These are phyloP conservation scores for Syngnathus typhle DNA, from an alignment of 2,113 vertebrate species.

Conservation along the genomic window DNA sequence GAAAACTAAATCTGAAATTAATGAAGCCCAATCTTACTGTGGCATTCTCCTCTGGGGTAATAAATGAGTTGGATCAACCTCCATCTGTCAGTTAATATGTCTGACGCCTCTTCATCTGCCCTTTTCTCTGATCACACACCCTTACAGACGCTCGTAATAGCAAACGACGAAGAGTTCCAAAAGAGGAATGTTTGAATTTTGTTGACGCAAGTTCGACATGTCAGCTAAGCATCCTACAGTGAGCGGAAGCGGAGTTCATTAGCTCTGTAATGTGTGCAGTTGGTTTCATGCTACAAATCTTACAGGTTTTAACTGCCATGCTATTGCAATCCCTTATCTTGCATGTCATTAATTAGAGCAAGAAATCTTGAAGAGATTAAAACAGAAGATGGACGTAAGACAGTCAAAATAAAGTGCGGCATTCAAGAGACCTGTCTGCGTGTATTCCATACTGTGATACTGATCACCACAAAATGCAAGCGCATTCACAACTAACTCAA, in stretches of 20 bases:
- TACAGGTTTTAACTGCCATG: constrained; percentile 22
- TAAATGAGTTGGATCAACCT: constrained; percentile 99
- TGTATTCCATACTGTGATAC: background rate
- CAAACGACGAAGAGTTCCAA: constrained; percentile 40
- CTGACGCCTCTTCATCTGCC: constrained; percentile 90
- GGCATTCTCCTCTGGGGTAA: constrained; percentile 99
- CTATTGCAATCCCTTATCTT: constrained; percentile 5
- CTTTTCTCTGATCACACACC: constrained; percentile 72
- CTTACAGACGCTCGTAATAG: constrained; percentile 36
- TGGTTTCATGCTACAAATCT: background rate
- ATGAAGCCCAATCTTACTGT: constrained; percentile 99
- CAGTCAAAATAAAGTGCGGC: background rate
- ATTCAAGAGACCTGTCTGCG: constrained; percentile 62
- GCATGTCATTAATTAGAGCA: constrained; percentile 5
- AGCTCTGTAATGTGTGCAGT: constrained; percentile 11
- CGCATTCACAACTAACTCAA: background rate
- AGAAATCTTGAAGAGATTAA: background rate
- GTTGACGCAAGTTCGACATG: constrained; percentile 39
- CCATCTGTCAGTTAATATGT: constrained; percentile 99
- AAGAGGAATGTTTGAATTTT: constrained; percentile 38
- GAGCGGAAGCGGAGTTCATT: constrained; percentile 25
- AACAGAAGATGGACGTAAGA: background rate
- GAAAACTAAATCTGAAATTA: constrained; percentile 99
- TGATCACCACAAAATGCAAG: background rate
- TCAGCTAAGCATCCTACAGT: constrained; percentile 18